These are phyloP conservation scores for Leucophenga maculata DNA, from an alignment of 2,888 invertebrate genomes.

Conservation along the genomic window DNA sequence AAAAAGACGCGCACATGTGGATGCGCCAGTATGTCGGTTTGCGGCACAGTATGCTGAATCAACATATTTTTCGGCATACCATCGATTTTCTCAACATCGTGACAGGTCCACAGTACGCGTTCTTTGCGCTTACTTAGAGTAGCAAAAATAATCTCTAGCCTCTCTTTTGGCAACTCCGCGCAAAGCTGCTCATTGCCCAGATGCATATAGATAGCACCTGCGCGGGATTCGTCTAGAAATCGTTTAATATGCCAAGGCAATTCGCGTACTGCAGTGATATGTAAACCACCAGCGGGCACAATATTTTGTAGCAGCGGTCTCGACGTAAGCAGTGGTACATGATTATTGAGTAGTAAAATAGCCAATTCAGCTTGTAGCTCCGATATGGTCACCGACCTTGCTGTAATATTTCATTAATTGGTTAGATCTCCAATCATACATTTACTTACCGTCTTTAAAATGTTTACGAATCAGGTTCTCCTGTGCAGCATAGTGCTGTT, in stretches of 20 bases:
- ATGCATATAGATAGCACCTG: conserved; percentile 73
- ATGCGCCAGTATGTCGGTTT: conserved; percentile 73
- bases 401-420: conserved; percentile 21
- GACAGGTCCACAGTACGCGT: conserved; percentile 73
- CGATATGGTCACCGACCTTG: conserved; percentile 48
- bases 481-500: conserved; percentile 65
- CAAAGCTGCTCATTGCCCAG: conserved; percentile 72
- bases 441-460: conserved; percentile 58
- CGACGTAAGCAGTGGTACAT: conserved; percentile 72
- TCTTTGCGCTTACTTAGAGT: conserved; percentile 70
- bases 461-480: conserved; percentile 64
- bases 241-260: conserved; percentile 70
- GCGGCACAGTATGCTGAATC: conserved; percentile 73
- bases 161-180: conserved; percentile 68
- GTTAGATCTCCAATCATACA: neutral
- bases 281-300: conserved; percentile 75
- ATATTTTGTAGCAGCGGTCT: conserved; percentile 72
- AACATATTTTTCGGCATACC: conserved; percentile 72
- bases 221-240: conserved; percentile 71
- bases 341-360: conserved; percentile 73
- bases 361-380: conserved; percentile 72
- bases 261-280: conserved; percentile 71
- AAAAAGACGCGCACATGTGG: conserved; percentile 72
- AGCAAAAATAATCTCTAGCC: conserved; percentile 64
- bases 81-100: conserved; percentile 66